These are phyloP conservation scores for Menidia menidia DNA, from an alignment of 2,797 vertebrate species.

Conservation along the genomic window DNA sequence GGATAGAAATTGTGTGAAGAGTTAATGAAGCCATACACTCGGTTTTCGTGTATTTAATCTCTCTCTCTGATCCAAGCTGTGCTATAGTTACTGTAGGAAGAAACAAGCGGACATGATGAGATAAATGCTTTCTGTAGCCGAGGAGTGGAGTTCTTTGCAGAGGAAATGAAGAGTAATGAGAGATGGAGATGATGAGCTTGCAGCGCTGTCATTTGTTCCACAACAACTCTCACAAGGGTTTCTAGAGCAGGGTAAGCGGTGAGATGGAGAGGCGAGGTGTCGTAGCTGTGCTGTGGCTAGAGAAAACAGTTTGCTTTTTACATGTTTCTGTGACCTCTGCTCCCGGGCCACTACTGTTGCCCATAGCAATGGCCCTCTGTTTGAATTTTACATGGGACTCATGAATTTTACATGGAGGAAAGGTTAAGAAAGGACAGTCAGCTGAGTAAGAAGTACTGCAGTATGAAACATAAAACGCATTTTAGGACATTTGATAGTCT, in stretches of 20 bases:
- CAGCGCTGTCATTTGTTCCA: slow-evolving; percentile 37
- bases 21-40: slow-evolving; percentile 12
- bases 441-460: slow-evolving; percentile 19
- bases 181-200: slow-evolving; percentile 33
- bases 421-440: slow-evolving; percentile 40
- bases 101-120: slow-evolving; percentile 28
- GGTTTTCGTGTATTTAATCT: slow-evolving; percentile 26
- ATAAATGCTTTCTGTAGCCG: slow-evolving; percentile 38
- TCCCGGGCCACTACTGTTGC: slow-evolving; percentile 53
- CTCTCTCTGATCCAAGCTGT: slow-evolving; percentile 28
- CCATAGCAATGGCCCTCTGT: slow-evolving; percentile 38
- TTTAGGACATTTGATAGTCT: slow-evolving; percentile 9
- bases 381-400: slow-evolving; percentile 75
- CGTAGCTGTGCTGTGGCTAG: slow-evolving; percentile 1
- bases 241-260: slow-evolving; percentile 10
- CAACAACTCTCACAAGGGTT: slow-evolving; percentile 24
- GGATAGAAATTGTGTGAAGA: not conserved
- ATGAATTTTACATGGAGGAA: slow-evolving; percentile 74
- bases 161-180: slow-evolving; percentile 18
- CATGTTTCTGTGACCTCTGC: slow-evolving; percentile 54
- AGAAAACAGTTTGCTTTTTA: slow-evolving; percentile 40
- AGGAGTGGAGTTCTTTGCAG: slow-evolving; percentile 22
- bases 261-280: slow-evolving; percentile 35
- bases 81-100: slow-evolving; percentile 45
- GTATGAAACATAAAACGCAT: not conserved